phyloP scores from a whole-genome alignment of 2,797 vertebrate species.

The Cygnus olor region DNA sequence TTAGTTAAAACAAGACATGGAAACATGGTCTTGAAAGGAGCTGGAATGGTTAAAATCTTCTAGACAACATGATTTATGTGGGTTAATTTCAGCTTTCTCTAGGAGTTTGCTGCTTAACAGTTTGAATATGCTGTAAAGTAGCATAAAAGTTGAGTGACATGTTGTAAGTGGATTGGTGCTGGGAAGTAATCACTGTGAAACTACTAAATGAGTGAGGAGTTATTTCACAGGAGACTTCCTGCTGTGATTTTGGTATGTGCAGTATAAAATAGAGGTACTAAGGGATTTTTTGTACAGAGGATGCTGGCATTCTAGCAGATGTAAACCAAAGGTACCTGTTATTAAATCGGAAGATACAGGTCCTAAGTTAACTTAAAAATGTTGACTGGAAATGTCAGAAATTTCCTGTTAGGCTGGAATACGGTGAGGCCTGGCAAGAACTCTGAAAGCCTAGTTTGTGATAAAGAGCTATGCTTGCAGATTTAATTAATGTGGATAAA shows the following conservation, averaged over 20 bases:
- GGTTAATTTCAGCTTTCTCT: not conserved
- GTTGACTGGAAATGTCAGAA: not conserved
- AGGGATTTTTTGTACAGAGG: not conserved
- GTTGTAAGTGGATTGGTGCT: accelerated
- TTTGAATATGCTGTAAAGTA: not conserved
- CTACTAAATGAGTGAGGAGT: not conserved
- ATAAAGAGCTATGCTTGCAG: not conserved
- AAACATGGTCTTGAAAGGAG: not conserved
- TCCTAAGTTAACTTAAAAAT: not conserved
- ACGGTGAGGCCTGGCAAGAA: not conserved
- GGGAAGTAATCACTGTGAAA: not conserved
- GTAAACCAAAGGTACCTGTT: not conserved
- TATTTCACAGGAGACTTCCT: not conserved
- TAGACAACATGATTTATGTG: not conserved
- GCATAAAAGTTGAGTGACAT: not conserved
- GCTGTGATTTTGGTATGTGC: not conserved
- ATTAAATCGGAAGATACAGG: not conserved
- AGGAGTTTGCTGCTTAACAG: not conserved
- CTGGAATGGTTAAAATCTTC: not conserved
- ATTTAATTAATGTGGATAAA: not conserved
- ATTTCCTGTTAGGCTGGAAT: not conserved
- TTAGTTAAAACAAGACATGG: not conserved
- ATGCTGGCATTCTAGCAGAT: not conserved
- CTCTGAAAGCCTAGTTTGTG: not conserved
- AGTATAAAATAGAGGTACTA: not conserved